Evolutionary conservation across 2,888 invertebrate genomes (phyloP), one percentile per base, ranked within the genome.

Genomic region (Brenthis ino): DNA sequence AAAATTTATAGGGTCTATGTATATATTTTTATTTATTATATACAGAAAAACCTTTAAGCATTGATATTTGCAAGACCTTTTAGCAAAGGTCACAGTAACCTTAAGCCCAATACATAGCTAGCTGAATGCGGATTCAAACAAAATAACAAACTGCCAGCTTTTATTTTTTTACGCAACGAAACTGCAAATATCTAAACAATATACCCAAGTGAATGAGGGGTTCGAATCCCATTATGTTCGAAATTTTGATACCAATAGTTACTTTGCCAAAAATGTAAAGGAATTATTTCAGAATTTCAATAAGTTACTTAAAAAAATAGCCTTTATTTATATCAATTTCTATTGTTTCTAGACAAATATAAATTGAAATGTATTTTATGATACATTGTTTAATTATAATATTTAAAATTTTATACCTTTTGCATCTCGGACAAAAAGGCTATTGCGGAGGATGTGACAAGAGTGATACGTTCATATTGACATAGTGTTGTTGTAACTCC

Each of bases 361-460:
- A 28, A 60, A 60, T 60, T 8, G 14, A 11, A 14, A 28, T 28
- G 24, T 58, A 58, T 16, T 4, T 24, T 58, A n/a, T 28, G 12
- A 48, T 60, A 43, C 37, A 43, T 43, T 37, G 37, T 37, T 37
- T 37, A 43, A 48, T 60, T 50, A 28, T 60, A 60, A 48, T 60
- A 24, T 48, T 48, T 47, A 51, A 43, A 54, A 14, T 60, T 60
- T 60, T 66, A 54, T 66, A 66, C 47, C 58, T 60, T 66, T 66
- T 66, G 47, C 58, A 66, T 66, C 58, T 66, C 58, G 48, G 28
- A 48, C 28, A 4, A 28, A 60, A 60, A 48, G 48, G 28, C 58
- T 20, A 60, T 60, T 48, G 48, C 48, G 48, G 58, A 28, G 58
- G 48, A 48, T 60, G 48, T 43, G 37, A 43, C 37, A 43, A 43